Evolutionary conservation across 2,888 invertebrate genomes (phyloP), one percentile per base, ranked within the genome.

Genomic region (Mechanitis mazaeus): DNA sequence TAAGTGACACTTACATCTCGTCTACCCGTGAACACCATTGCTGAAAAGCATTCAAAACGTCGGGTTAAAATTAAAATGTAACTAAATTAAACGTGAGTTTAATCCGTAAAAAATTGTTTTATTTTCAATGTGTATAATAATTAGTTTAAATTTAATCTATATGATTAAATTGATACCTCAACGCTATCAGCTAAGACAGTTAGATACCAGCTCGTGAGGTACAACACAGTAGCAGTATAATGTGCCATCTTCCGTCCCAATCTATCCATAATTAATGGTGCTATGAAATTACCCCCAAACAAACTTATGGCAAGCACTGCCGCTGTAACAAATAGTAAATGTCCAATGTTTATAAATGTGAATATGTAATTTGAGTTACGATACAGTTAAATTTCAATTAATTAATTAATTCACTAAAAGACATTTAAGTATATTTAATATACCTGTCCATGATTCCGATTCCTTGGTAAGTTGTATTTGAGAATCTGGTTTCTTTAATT

Each of bases 391-490:
- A 20, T 20, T 20, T 20, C 20, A 20, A 20, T 20, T 20, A 20
- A 20, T 20, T 20, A 20, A 20, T 20, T 20, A 20, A 20, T 20
- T 38, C 7, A 4, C 7, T 38, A 38, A 38, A 38, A 6, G 38
- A 38, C 38, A 38, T 38, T 38, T 46, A 33, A 47, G 9, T 33
- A 50, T 33, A 35, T 11, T n/a, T 31, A 38, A 38, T 33, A 1
- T 33, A 87, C 88, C 92, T 69, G 92, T 88, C 92, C 92, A 92
- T 33, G 92, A 92, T 0, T 85, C 87, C 59, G 83, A 73, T 2
- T 84, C 77, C 28, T 78, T 73, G 0, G 77, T 81, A 6, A 91
- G 76, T 0, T 69, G 72, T 47, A 91, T 81, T 2, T 68, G 65
- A 0, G 85, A 78, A 55, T 75, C 73, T 0, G 74, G 68, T 1